phyloP scores from a whole-genome alignment of 2,113 vertebrate genomes.

The Tamias sibiricus region DNA sequence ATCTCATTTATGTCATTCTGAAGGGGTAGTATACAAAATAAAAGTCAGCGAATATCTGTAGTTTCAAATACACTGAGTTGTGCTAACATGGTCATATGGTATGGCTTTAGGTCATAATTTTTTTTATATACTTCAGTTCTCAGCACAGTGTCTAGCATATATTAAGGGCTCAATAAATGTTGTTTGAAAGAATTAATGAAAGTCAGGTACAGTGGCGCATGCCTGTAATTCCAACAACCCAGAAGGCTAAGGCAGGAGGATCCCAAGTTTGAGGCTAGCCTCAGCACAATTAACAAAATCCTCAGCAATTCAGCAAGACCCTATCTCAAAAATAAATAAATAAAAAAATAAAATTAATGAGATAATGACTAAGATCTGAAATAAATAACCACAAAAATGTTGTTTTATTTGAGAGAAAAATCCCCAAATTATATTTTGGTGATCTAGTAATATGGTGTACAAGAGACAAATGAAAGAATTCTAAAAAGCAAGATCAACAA shows the following conservation, averaged over 20 bases:
- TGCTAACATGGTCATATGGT: neutral
- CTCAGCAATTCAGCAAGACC: too few relatives aligned
- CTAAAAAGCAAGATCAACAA: slow-evolving; percentile 35
- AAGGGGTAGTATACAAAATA: slow-evolving; percentile 20
- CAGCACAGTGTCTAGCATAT: neutral
- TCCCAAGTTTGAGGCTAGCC: too few relatives aligned
- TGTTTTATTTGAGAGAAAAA: neutral
- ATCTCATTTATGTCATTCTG: neutral
- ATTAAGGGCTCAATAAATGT: neutral
- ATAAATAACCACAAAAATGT: neutral
- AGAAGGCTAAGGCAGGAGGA: too few relatives aligned
- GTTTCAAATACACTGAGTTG: neutral
- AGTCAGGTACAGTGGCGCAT: too few relatives aligned
- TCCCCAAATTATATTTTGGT: neutral
- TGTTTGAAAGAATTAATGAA: neutral
- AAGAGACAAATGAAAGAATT: neutral
- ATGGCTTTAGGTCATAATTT: neutral
- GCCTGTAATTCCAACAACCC: too few relatives aligned
- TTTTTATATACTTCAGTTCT: slow-evolving; percentile 19
- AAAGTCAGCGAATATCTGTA: neutral
- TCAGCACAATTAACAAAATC: too few relatives aligned
- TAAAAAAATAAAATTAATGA: neutral
- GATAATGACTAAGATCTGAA: neutral
- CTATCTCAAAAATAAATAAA: too few relatives aligned
- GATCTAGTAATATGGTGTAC: neutral